Conservation (phyloP, 2,113 vertebrate species). For the Antennarius striatus region DNA sequence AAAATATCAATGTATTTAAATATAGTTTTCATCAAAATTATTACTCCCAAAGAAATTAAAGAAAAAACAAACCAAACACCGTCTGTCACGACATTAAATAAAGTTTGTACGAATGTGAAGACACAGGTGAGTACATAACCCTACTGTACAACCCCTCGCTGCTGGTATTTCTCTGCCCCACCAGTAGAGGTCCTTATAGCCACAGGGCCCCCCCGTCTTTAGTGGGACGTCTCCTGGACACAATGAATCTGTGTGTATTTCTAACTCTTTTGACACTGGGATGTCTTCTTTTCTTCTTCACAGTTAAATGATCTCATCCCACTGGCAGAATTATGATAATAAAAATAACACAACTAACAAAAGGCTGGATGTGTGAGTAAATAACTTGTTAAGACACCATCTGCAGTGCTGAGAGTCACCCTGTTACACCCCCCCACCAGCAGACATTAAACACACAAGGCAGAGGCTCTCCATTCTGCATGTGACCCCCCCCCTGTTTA, state of each 20-base stretch:
- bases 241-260: constrained; percentile 29
- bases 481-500: constrained; percentile 73
- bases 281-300: neutral
- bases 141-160: too few relatives aligned
- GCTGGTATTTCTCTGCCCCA: too few relatives aligned
- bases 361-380: constrained; percentile 17
- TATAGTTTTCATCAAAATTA: too few relatives aligned
- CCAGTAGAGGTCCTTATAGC: constrained; percentile 3
- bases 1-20: too few relatives aligned
- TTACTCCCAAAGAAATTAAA: too few relatives aligned
- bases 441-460: constrained; percentile 57
- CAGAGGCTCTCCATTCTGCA: constrained; percentile 78
- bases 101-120: too few relatives aligned
- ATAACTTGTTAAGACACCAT: constrained; percentile 49
- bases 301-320: constrained; percentile 1
- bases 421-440: constrained; percentile 38
- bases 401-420: constrained; percentile 38
- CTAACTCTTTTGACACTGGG: constrained; percentile 1
- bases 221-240: constrained; percentile 30
- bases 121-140: too few relatives aligned
- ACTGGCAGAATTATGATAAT: constrained; percentile 19
- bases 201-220: constrained; percentile 42
- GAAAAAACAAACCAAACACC: too few relatives aligned
- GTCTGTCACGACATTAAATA: too few relatives aligned
- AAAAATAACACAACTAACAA: constrained; percentile 28